Percentiles rank a stretch among this genome's conserved stretches.
Conservation (phyloP, 2,113 vertebrate genomes). For the Rhynchomys soricoides region DNA sequence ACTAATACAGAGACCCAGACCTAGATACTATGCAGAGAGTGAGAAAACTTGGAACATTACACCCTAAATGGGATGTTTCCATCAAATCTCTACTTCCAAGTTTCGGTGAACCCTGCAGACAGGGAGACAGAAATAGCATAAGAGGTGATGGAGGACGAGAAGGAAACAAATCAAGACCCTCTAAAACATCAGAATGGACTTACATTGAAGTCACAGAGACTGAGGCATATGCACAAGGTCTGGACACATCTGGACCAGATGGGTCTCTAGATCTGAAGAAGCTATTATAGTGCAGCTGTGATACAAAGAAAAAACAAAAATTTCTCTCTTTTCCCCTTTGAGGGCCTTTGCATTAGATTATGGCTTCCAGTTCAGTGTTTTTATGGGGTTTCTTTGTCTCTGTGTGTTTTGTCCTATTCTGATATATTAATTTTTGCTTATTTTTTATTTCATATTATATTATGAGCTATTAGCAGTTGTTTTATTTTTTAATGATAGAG, state of each 20-base stretch:
- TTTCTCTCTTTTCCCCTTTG: not conserved
- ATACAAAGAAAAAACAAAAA: not conserved
- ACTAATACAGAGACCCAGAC: not conserved
- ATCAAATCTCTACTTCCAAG: not conserved
- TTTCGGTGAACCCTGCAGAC: not conserved
- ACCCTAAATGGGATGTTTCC: not conserved
- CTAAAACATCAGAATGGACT: not conserved
- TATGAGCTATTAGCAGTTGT: not conserved
- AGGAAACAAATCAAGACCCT: not conserved
- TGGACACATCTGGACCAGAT: not conserved
- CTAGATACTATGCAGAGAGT: not conserved
- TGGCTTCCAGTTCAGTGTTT: too few relatives aligned
- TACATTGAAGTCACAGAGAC: not conserved
- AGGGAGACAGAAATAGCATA: not conserved
- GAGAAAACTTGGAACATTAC: not conserved
- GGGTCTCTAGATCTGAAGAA: not conserved
- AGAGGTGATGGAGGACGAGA: not conserved
- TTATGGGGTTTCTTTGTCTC: not conserved
- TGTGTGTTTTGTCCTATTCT: not conserved
- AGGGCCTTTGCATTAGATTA: not conserved
- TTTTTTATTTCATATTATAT: not conserved
- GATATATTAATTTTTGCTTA: not conserved
- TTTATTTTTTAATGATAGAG: not conserved
- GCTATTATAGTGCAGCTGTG: not conserved
- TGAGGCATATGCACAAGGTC: not conserved